phyloP scores from a whole-genome alignment of 1,140 invertebrate species.

The Melipona quadrifasciata region DNA sequence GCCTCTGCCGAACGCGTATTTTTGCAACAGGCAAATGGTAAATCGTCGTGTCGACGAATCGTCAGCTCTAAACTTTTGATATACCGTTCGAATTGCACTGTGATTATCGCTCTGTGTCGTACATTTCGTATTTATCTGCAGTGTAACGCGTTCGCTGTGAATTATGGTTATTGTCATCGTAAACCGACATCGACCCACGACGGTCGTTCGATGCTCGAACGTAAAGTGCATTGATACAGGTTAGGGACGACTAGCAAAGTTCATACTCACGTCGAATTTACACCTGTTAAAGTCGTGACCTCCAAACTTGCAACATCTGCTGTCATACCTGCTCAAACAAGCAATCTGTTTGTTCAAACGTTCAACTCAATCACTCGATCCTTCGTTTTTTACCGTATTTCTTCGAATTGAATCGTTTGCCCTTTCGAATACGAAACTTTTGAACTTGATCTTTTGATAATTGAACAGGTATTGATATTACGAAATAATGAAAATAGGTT shows the following conservation, averaged over 20 bases:
- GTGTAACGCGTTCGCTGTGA: neutral
- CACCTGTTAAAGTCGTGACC: slow-evolving; percentile 7
- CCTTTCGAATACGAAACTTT: neutral
- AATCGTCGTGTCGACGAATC: slow-evolving; percentile 1
- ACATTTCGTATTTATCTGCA: neutral
- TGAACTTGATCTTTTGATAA: neutral
- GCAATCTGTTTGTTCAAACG: neutral
- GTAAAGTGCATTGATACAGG: neutral
- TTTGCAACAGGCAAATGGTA: neutral
- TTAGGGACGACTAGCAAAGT: neutral
- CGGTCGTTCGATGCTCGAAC: neutral
- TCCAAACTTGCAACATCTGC: neutral
- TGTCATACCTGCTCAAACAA: neutral
- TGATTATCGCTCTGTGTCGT: neutral
- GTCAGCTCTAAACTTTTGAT: neutral
- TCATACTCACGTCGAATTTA: neutral
- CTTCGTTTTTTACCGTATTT: neutral
- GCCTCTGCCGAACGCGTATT: neutral
- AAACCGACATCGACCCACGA: neutral
- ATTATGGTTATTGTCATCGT: neutral
- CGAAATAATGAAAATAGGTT: too few relatives aligned
- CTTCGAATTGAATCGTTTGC: too few relatives aligned
- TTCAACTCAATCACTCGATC: neutral
- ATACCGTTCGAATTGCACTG: neutral
- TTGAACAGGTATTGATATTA: too few relatives aligned